A percentile compares a stretch with the other conserved stretches of the same genome.
phyloP scores from a whole-genome alignment of 2,888 invertebrate genomes.

The Amblyteles armatorius region DNA sequence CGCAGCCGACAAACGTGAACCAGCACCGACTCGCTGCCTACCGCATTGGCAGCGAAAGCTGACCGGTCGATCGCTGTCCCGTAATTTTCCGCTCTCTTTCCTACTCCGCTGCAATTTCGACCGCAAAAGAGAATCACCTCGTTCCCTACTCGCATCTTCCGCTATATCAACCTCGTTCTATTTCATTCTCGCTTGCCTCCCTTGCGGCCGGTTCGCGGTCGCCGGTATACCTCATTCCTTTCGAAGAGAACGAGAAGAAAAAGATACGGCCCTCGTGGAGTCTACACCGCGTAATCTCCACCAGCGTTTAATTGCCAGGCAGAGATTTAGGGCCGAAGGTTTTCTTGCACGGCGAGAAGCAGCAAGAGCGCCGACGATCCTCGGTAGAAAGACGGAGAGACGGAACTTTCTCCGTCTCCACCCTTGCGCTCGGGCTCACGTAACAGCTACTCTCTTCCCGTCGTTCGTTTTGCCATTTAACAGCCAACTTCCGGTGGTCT shows the following conservation, averaged over 20 bases:
- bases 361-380: neutral
- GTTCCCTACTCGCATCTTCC: conserved; percentile 9
- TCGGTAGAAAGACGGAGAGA: conserved; percentile 34
- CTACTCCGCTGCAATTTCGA: conserved; percentile 11
- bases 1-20: conserved; percentile 19
- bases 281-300: conserved; percentile 59
- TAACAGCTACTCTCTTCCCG: conserved; percentile 43
- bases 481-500: conserved; percentile 54
- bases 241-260: conserved; percentile 17
- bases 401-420: conserved; percentile 44
- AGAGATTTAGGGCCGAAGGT: conserved; percentile 66
- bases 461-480: conserved; percentile 46
- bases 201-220: conserved; percentile 30
- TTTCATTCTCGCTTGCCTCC: conserved; percentile 40
- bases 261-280: conserved; percentile 37
- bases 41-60: neutral
- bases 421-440: conserved; percentile 32
- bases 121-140: conserved; percentile 19
- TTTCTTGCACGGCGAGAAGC: conserved; percentile 49
- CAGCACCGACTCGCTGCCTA: neutral
- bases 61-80: neutral
- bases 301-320: conserved; percentile 68
- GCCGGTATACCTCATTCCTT: conserved; percentile 28
- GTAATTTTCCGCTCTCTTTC: conserved; percentile 23
- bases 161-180: conserved; percentile 20